Evolutionary conservation across 2,888 invertebrate species (phyloP), one percentile per base, ranked within the genome.

Genomic region (Baronia brevicornis): DNA sequence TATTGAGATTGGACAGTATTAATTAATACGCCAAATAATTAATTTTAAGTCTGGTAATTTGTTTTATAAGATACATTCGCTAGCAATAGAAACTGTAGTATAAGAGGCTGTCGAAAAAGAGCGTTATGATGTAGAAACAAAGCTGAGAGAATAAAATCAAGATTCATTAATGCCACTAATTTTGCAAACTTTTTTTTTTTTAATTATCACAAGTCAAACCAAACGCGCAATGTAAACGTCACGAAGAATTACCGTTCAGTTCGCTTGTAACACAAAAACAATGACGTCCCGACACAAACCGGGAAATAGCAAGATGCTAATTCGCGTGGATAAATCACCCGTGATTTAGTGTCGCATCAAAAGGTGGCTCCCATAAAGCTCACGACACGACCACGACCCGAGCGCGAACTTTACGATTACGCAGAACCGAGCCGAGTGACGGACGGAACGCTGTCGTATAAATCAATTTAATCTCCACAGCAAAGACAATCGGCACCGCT

Each of bases 401-500:
- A 24, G 12, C 31, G 28, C 41, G 49, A 44, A 51, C 54, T 75
- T 75, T 75, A 77, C 68, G 74, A 74, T 54, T 68, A 70, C 68
- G 60, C 38, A 58, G 71, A 71, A 73, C 51, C 56, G 71, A 71
- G 72, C 51, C 56, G 51, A 54, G 54, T 64, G 67, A 70, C 69
- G 64, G 69, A 73, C 70, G 61, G 48, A 65, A 63, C 51, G 45
- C 59, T 62, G 63, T 58, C 68, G 41, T 60, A 68, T 82, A 80
- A 80, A 80, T 80, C 78, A 80, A 71, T 74, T 74, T 77, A 71
- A 73, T 75, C 68, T 65, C 51, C 53, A 45, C 60, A 42, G 54
- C 60, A 60, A 70, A 78, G 78, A 79, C 78, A 79, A 78, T 79
- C 67, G 69, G 60, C 51, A 54, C 46, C 44, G 45, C 46, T 38